Percentiles rank a stretch among this genome's conserved stretches.
phyloP scores from a whole-genome alignment of 1,140 invertebrate species.

The Hyles vespertilio region DNA sequence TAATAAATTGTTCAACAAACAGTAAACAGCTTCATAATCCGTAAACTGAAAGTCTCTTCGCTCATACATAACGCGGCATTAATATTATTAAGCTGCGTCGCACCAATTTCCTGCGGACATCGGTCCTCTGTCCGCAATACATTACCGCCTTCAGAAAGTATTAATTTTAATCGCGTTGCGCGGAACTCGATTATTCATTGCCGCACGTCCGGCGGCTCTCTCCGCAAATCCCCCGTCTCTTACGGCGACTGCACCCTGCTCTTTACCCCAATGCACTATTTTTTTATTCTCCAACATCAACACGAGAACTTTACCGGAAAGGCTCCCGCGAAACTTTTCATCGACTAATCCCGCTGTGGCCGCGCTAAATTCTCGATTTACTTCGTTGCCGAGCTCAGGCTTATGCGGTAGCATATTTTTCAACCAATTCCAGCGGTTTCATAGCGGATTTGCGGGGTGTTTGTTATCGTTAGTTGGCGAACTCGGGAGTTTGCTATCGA shows the following conservation, averaged over 20 bases:
- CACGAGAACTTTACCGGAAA: conserved; percentile 51
- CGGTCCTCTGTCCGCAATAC: conserved; percentile 13
- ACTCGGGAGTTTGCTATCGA: conserved; percentile 26
- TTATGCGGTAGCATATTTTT: conserved; percentile 62
- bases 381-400: conserved; percentile 54
- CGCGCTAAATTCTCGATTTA: conserved; percentile 67
- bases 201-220: conserved; percentile 26
- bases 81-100: no score
- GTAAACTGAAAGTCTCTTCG: no score
- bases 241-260: conserved; percentile 22
- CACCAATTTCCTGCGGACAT: no score
- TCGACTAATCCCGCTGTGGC: conserved; percentile 56
- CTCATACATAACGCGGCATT: no score
- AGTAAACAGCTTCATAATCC: no score
- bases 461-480: conserved; percentile 59
- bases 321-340: conserved; percentile 48
- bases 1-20: no score
- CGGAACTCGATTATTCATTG: conserved; percentile 40
- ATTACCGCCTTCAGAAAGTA: conserved; percentile 25
- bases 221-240: conserved; percentile 41
- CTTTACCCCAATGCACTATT: conserved; percentile 37
- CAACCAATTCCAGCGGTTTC: conserved; percentile 44
- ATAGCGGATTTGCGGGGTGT: conserved; percentile 52
- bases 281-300: conserved; percentile 60
- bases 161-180: conserved; percentile 34